Percentiles rank a stretch among this genome's conserved stretches.
phyloP scores from a whole-genome alignment of 2,888 invertebrate species.

The Thumatha senex region DNA sequence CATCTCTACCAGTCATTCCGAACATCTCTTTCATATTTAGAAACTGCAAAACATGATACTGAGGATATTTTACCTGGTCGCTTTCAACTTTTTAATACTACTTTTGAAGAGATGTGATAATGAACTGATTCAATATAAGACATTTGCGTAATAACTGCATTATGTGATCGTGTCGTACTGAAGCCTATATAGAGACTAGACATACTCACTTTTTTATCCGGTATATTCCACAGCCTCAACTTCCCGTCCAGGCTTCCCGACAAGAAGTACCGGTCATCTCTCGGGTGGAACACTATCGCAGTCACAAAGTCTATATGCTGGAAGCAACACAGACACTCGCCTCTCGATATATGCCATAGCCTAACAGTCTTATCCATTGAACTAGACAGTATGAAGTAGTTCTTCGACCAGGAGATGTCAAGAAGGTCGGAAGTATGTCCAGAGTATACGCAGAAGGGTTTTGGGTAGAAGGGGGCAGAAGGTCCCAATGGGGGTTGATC shows the following conservation, averaged over 20 bases:
- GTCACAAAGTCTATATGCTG: slow-evolving; percentile 99
- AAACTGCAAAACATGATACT: too few species aligned
- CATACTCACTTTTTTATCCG: slow-evolving; percentile 92
- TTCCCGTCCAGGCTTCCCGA: slow-evolving; percentile 99
- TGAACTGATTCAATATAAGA: too few species aligned
- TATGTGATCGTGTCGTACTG: too few species aligned
- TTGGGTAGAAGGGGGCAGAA: slow-evolving; percentile 91
- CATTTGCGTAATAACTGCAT: too few species aligned
- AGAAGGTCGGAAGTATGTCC: slow-evolving; percentile 98
- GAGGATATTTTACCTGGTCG: too few species aligned
- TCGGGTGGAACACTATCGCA: slow-evolving; percentile 98
- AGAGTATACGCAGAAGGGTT: slow-evolving; percentile 95
- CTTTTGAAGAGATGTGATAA: too few species aligned
- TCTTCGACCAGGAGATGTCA: slow-evolving; percentile 99
- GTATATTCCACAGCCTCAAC: slow-evolving; percentile 99
- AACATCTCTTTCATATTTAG: too few species aligned
- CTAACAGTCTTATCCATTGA: slow-evolving; percentile 99
- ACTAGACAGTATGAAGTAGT: slow-evolving; percentile 98
- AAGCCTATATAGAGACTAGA: not conserved
- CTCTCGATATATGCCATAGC: slow-evolving; percentile 98
- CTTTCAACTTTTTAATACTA: too few species aligned
- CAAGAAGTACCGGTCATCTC: slow-evolving; percentile 95
- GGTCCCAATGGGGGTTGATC: slow-evolving; percentile 78
- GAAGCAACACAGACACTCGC: slow-evolving; percentile 99
- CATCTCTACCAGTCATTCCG: too few species aligned